These are phyloP conservation scores for Iselma pallidipennis DNA, from an alignment of 2,888 invertebrate species.

Conservation along the genomic window DNA sequence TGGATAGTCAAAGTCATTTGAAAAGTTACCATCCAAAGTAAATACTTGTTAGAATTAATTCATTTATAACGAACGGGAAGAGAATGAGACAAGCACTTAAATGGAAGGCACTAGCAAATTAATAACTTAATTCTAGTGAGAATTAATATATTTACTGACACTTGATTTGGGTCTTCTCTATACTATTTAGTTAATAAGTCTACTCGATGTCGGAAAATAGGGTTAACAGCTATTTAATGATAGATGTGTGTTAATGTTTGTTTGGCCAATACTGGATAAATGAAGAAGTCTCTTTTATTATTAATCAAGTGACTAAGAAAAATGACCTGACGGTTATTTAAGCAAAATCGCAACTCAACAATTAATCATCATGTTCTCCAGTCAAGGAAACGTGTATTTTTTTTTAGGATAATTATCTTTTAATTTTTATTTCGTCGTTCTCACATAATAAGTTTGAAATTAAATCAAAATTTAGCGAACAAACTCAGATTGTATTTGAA, in stretches of 20 bases:
- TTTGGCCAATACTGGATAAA: no score
- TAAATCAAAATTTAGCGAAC: background rate
- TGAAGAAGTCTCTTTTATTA: no score
- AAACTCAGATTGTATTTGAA: background rate
- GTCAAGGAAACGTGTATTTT: constrained; percentile 4
- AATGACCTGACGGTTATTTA: background rate
- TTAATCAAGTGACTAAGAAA: constrained; percentile 1
- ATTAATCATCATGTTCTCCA: background rate
- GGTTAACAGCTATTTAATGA: no score
- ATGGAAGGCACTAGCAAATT: no score
- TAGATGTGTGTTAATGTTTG: no score
- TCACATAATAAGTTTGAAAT: background rate
- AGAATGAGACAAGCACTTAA: no score
- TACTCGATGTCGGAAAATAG: no score
- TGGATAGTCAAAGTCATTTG: background rate
- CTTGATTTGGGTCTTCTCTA: no score
- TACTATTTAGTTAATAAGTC: no score
- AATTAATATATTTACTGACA: no score
- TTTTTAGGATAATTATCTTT: no score
- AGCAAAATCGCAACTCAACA: background rate
- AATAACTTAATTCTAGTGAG: background rate
- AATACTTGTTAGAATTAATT: background rate
- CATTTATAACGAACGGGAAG: background rate
- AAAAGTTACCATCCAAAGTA: background rate
- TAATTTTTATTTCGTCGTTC: background rate